Base-by-base conservation (phyloP, 2,888 invertebrate species). In the Cephus pygmeus region DNA sequence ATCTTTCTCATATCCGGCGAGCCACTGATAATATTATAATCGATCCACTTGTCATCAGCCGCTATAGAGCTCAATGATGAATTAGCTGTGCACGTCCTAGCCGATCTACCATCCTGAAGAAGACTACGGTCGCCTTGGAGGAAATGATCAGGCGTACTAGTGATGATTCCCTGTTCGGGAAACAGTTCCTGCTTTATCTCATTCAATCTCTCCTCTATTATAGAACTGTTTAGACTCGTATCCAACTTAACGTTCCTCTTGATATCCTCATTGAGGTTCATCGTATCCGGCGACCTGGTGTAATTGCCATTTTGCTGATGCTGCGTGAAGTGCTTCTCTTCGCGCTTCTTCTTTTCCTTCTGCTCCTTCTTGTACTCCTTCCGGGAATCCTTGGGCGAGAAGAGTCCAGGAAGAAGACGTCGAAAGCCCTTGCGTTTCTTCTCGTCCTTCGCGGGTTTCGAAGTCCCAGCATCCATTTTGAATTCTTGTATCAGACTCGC, bases 391-490 rank as follows among this genome's bases (percentile, higher is more conserved):
- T 90, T 90, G 11, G 90, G 90, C 4, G 90, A 90, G 79, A 90
- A 90, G 71, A 90, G 84, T 9, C 88, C 88, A 0, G 90, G 90
- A 69, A 90, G 77, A 0, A 90, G 82, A 23, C 90, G 85, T 4
- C 90, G 87, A 0, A 90, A 78, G 0, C 88, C 90, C 1, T 88
- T 86, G 69, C 89, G 90, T 75, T 89, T 90, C 73, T 92, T 91
- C 80, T 92, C 92, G 75, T 91, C 92, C 79, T 92, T 92, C 78
- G 91, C 91, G 73, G 90, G 85, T 78, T 91, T 91, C 0, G 87
- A 86, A 12, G 86, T 80, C 0, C 84, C 85, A 6, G 87, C 84
- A 31, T 89, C 90, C 91, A 91, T 91, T 1, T 86, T 86, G 79
- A 90, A 87, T 75, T 87, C 87, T 76, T 85, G 86, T 69, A 91